Evolutionary conservation across 2,888 invertebrate genomes (phyloP), one percentile per base, ranked within the genome.

Genomic region (Bombyx huttoni): DNA sequence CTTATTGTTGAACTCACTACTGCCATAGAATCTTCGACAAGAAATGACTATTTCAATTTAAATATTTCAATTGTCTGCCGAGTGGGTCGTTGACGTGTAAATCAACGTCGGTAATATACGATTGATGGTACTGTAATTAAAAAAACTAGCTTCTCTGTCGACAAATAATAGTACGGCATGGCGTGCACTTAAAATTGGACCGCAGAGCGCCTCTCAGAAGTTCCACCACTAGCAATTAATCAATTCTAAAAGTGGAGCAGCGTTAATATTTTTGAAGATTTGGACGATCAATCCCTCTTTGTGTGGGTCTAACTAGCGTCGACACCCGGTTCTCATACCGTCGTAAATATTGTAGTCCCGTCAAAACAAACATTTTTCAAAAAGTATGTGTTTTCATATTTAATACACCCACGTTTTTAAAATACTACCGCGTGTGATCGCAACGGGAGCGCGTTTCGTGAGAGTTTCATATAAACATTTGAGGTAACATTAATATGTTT

Each of bases 311-410:
- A 70, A 73, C 68, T 59, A 67, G 68, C 70, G 78, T 78, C 78
- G 74, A 73, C 81, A 78, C 75, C 69, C 67, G 63, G 60, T 67
- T 62, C 65, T 64, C 62, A 60, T 67, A 66, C 65, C 67, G 67
- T 62, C 68, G 67, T 76, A 75, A 80, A 82, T 78, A 76, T 77
- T 72, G 75, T 73, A 70, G 75, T 71, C 63, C 65, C 70, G 81
- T 78, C 82, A 82, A 80, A 88, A 85, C 79, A 88, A 86, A 84
- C 81, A 81, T 81, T 72, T 81, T 78, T 80, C 78, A 78, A 75
- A 81, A 79, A 68, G 67, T 62, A 70, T 79, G 77, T 82, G 80
- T 82, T 73, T 75, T 82, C 84, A 84, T 81, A 79, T 81, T 84
- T 81, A 78, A 80, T 74, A 74, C 81, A 72, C 78, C 77, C 78